Evolutionary conservation across 2,797 vertebrate genomes (phyloP).

Genomic region (Toxotes lorentzi): DNA sequence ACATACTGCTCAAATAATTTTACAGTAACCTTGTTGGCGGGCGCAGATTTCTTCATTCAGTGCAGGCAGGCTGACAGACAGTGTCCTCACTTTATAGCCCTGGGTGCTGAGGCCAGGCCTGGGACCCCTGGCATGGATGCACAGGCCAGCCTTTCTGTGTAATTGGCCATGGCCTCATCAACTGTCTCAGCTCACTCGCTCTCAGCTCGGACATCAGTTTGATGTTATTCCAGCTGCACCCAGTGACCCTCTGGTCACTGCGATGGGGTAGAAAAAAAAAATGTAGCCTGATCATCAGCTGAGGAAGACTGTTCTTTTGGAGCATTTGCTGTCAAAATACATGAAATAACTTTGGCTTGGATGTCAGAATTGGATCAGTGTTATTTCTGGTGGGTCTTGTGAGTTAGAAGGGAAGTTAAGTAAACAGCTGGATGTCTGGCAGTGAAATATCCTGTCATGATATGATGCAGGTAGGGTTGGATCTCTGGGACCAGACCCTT

Average conservation of each 20-base stretch:
- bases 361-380: conserved; percentile 66
- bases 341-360: conserved; percentile 61
- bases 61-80: conserved; percentile 35
- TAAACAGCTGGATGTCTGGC: conserved; percentile 47
- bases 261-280: conserved; percentile 37
- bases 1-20: conserved; percentile 30
- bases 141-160: conserved; percentile 55
- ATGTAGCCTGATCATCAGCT: conserved; percentile 52
- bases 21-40: conserved; percentile 29
- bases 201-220: conserved; percentile 67
- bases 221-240: conserved; percentile 78
- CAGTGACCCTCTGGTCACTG: conserved; percentile 68
- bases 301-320: conserved; percentile 50
- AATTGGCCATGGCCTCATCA: conserved; percentile 71
- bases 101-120: conserved; percentile 41
- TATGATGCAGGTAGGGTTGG: conserved; percentile 55
- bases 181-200: conserved; percentile 57
- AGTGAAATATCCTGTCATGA: conserved; percentile 39
- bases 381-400: conserved; percentile 70
- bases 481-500: conserved; percentile 10
- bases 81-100: conserved; percentile 34
- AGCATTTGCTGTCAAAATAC: conserved; percentile 74
- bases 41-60: conserved; percentile 15
- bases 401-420: conserved; percentile 50
- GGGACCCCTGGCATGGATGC: conserved; percentile 55